Conservation (phyloP, 2,113 vertebrate species). For the Chelonoidis abingdonii region DNA sequence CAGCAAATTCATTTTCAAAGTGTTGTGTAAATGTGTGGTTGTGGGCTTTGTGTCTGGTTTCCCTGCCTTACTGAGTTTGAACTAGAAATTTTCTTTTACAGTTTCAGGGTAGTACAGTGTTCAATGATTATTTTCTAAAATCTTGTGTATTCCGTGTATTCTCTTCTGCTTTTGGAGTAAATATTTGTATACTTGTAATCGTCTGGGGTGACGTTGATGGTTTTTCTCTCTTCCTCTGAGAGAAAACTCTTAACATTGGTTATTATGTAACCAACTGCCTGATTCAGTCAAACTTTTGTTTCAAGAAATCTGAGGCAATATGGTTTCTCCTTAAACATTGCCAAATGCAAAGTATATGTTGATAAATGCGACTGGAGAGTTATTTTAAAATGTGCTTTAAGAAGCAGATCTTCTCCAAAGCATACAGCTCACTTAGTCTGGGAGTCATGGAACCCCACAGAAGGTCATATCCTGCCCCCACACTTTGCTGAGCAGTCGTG, state of each 20-base stretch:
- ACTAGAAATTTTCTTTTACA: constrained; percentile 32
- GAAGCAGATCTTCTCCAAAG: not conserved
- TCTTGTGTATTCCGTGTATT: not conserved
- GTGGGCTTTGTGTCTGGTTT: constrained; percentile 26
- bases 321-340: not conserved
- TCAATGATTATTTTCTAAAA: constrained; percentile 55
- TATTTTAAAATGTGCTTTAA: not conserved
- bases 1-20: constrained; percentile 56
- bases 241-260: not conserved
- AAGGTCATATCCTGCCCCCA: not conserved
- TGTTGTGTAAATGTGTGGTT: constrained; percentile 50
- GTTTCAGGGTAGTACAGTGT: constrained; percentile 24
- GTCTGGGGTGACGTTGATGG: constrained; percentile 21
- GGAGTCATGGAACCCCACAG: not conserved
- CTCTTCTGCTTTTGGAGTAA: constrained; percentile 49
- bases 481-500: not conserved
- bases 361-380: not conserved
- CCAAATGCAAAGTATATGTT: not conserved
- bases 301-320: constrained; percentile 3
- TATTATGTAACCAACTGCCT: not conserved
- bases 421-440: not conserved
- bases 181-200: not conserved
- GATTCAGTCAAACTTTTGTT: not conserved
- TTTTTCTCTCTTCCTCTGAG: constrained; percentile 31
- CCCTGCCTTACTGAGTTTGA: constrained; percentile 55